Conservation (phyloP, 2,113 vertebrate species). For the Channa maculata region DNA sequence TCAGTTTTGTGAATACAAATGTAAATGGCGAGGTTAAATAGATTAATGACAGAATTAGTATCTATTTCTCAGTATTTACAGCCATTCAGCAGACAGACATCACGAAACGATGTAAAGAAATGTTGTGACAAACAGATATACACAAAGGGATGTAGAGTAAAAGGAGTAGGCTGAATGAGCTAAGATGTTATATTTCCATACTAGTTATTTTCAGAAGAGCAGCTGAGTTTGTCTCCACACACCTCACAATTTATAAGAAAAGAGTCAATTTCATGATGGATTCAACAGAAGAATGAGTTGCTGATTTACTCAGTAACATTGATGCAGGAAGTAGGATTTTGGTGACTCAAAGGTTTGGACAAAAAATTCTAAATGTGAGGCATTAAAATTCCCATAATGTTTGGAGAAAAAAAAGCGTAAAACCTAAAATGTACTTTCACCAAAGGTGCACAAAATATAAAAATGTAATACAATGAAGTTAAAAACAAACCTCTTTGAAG, state of each 20-base stretch:
- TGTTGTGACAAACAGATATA: background rate
- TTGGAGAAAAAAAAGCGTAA: no score
- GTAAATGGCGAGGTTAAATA: background rate
- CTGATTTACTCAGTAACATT: conserved; percentile 10
- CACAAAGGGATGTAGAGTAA: background rate
- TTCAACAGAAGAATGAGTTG: background rate
- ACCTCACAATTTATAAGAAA: background rate
- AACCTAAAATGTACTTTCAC: no score
- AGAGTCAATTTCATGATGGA: no score
- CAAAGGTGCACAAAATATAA: no score
- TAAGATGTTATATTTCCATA: background rate
- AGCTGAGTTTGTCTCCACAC: background rate
- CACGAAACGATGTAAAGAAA: background rate
- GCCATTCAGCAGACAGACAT: background rate
- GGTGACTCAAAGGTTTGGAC: background rate
- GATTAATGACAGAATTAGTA: background rate
- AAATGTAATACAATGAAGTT: no score
- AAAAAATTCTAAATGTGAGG: no score
- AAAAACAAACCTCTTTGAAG: no score
- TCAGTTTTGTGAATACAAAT: background rate
- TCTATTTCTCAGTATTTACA: conserved; percentile 9
- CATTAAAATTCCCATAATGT: no score
- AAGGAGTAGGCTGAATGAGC: background rate
- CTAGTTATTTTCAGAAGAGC: background rate
- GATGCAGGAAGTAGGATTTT: conserved; percentile 1